These are phyloP conservation scores for Machaerirhynchus nigripectus DNA, from an alignment of 2,113 vertebrate genomes.

Conservation along the genomic window DNA sequence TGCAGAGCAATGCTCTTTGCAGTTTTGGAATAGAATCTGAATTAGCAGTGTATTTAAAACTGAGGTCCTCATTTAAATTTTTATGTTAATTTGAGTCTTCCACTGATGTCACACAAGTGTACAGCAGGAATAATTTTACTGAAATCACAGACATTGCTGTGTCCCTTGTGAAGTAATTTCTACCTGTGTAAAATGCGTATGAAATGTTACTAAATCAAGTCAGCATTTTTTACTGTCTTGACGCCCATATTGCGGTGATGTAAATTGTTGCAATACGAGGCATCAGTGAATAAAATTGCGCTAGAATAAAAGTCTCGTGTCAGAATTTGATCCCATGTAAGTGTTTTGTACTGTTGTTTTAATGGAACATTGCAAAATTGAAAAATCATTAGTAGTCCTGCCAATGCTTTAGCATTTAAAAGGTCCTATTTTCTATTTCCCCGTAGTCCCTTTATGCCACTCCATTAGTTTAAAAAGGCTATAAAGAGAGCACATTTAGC, in stretches of 20 bases:
- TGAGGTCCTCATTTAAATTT: not conserved
- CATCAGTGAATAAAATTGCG: constrained; percentile 27
- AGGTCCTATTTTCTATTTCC: constrained; percentile 44
- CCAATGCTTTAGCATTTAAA: constrained; percentile 27
- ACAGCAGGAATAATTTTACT: not conserved
- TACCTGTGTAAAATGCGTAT: not conserved
- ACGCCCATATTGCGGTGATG: not conserved
- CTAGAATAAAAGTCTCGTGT: not conserved
- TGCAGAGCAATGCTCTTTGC: not conserved
- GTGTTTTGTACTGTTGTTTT: constrained; percentile 9
- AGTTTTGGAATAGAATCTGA: not conserved
- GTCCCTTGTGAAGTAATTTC: not conserved
- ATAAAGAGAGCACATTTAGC: constrained; percentile 19
- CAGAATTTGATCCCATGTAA: constrained; percentile 13
- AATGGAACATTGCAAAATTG: constrained; percentile 38
- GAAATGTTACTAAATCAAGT: not conserved
- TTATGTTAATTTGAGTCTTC: constrained; percentile 9
- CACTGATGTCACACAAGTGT: not conserved
- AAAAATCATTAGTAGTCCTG: constrained; percentile 44
- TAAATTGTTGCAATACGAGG: constrained; percentile 3
- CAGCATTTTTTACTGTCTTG: not conserved
- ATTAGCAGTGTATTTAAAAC: not conserved
- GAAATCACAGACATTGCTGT: not conserved
- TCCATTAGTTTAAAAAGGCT: constrained; percentile 50
- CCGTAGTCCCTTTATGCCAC: constrained; percentile 14